Percentiles rank a stretch among this genome's conserved stretches.
Evolutionary conservation across 2,797 vertebrate genomes (phyloP).

Genomic region (Poecilia gillii): DNA sequence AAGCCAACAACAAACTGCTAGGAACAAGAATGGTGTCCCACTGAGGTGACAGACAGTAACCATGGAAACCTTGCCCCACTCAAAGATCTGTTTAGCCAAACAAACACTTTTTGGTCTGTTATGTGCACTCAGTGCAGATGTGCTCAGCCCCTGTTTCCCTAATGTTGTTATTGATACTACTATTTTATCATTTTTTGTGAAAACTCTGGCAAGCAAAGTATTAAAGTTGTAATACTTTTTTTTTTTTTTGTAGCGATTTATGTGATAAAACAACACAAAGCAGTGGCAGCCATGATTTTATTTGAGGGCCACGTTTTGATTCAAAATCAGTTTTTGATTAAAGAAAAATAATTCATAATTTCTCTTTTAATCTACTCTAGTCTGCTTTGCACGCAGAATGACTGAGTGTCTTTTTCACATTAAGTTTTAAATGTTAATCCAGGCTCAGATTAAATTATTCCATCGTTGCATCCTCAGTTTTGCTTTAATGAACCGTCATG

Average conservation of each 20-base stretch:
- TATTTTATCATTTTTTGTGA: not conserved
- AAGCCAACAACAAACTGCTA: conserved; percentile 20
- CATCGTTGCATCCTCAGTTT: no score
- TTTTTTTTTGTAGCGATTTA: not conserved
- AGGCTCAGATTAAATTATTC: no score
- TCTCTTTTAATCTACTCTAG: no score
- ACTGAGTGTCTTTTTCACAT: no score
- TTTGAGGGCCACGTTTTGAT: no score
- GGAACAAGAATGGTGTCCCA: conserved; percentile 20
- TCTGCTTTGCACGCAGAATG: no score
- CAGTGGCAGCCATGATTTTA: no score
- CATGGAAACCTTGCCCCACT: conserved; percentile 35
- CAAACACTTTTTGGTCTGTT: not conserved
- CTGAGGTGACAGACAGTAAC: conserved; percentile 54
- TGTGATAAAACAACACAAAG: not conserved
- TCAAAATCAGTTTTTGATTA: no score
- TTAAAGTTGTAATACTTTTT: not conserved
- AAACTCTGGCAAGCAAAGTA: not conserved
- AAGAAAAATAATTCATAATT: no score
- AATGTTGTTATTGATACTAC: not conserved
- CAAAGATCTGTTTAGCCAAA: conserved; percentile 25
- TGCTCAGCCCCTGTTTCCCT: not conserved
- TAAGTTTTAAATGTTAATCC: no score
- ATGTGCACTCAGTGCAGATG: not conserved
- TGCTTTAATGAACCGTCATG: no score